Evolutionary conservation across 2,797 vertebrate genomes (phyloP).

Genomic region (Xiphophorus birchmanni): DNA sequence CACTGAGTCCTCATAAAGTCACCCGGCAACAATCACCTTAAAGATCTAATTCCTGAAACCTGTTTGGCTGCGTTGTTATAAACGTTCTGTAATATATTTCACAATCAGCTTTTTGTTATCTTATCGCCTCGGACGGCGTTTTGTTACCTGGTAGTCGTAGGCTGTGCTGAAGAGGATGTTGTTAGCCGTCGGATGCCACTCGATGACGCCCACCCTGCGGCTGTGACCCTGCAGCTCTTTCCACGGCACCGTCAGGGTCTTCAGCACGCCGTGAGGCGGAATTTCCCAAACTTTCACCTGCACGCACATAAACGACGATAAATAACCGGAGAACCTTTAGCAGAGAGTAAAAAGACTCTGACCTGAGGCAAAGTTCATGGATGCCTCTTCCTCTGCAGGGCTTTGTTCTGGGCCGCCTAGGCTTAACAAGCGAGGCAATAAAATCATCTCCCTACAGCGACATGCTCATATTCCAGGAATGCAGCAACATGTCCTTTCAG

Average conservation of each 20-base stretch:
- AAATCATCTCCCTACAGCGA: slow-evolving; percentile 48
- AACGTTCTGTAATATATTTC: neutral
- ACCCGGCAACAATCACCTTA: neutral
- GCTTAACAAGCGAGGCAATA: slow-evolving; percentile 41
- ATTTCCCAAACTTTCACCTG: slow-evolving; percentile 95
- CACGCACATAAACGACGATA: slow-evolving; percentile 5
- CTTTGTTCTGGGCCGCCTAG: slow-evolving; percentile 24
- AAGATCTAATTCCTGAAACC: neutral
- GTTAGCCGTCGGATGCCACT: slow-evolving; percentile 92
- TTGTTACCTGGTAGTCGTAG: slow-evolving; percentile 91
- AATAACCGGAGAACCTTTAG: neutral
- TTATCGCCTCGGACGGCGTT: neutral
- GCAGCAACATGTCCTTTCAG: slow-evolving; percentile 23
- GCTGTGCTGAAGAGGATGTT: slow-evolving; percentile 90
- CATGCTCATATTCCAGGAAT: slow-evolving; percentile 36
- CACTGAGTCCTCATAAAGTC: neutral
- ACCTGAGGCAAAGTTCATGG: neutral
- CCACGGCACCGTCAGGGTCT: slow-evolving; percentile 82
- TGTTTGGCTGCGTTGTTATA: neutral
- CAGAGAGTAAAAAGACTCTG: neutral
- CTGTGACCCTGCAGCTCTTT: slow-evolving; percentile 89
- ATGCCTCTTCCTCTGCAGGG: slow-evolving; percentile 5
- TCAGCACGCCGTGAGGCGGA: slow-evolving; percentile 83
- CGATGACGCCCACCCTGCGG: slow-evolving; percentile 89
- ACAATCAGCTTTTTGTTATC: neutral